phyloP scores from a whole-genome alignment of 2,113 vertebrate species.

The Gnathonemus echidnorhynchus region DNA sequence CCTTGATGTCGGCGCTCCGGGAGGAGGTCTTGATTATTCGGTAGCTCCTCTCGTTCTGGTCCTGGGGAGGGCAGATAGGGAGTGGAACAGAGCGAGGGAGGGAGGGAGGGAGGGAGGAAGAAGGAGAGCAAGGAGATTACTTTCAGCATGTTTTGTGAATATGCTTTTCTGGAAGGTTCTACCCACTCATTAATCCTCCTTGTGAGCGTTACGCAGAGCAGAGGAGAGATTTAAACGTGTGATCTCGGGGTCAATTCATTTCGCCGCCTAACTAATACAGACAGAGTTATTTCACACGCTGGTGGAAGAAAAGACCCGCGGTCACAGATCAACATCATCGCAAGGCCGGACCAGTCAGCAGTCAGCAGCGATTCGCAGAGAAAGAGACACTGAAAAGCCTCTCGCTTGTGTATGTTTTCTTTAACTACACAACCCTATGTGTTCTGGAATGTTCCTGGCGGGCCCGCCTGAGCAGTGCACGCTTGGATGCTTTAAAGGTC shows the following conservation, averaged over 20 bases:
- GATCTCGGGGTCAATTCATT: background rate
- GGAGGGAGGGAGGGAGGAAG: constrained; percentile 19
- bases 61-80: constrained; percentile 54
- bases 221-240: background rate
- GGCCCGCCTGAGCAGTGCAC: background rate
- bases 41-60: constrained; percentile 95
- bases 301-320: background rate
- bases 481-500: background rate
- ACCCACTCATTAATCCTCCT: background rate
- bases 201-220: background rate
- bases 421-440: background rate
- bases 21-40: constrained; percentile 88
- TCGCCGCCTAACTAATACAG: background rate
- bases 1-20: constrained; percentile 86
- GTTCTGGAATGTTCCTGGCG: background rate
- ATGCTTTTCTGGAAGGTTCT: background rate
- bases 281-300: background rate
- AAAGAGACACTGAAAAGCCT: background rate
- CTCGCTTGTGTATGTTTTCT: background rate
- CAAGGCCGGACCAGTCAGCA: background rate
- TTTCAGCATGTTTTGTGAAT: background rate
- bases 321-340: background rate
- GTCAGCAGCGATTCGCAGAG: background rate
- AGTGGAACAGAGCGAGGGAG: background rate
- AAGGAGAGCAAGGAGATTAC: background rate